These are phyloP conservation scores for Colletes collaris DNA, from an alignment of 2,888 invertebrate genomes.

Conservation along the genomic window DNA sequence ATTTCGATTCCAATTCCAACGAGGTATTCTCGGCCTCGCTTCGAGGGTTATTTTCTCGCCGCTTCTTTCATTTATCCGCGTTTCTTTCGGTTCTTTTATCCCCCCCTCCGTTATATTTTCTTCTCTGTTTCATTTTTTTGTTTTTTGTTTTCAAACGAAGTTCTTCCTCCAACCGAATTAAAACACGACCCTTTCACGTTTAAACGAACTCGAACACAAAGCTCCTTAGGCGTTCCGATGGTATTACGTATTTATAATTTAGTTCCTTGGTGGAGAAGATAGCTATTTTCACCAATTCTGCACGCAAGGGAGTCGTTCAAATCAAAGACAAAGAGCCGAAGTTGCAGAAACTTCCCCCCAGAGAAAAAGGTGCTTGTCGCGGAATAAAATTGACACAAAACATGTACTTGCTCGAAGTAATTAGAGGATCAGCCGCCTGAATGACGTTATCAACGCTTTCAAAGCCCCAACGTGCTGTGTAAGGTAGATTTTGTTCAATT, in stretches of 20 bases:
- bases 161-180: slow-evolving; percentile 22
- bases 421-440: neutral
- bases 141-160: slow-evolving; percentile 12
- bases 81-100: neutral
- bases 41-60: slow-evolving; percentile 1
- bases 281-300: neutral
- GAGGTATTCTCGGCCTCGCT: slow-evolving; percentile 14
- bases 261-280: slow-evolving; percentile 9
- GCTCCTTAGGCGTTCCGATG: neutral
- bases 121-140: neutral
- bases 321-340: neutral
- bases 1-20: slow-evolving; percentile 17
- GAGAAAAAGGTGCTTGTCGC: neutral
- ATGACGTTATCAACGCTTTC: neutral
- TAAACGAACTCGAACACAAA: slow-evolving; percentile 31
- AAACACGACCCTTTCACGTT: slow-evolving; percentile 24
- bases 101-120: slow-evolving; percentile 22
- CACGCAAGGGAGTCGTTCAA: neutral
- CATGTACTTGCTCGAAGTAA: neutral
- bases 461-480: neutral
- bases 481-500: neutral
- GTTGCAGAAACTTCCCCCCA: neutral
- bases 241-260: slow-evolving; percentile 32
- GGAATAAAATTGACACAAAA: neutral
- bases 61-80: slow-evolving; percentile 7